These are phyloP conservation scores for Drosophila auraria DNA, from an alignment of 1,140 invertebrate genomes.

Conservation along the genomic window DNA sequence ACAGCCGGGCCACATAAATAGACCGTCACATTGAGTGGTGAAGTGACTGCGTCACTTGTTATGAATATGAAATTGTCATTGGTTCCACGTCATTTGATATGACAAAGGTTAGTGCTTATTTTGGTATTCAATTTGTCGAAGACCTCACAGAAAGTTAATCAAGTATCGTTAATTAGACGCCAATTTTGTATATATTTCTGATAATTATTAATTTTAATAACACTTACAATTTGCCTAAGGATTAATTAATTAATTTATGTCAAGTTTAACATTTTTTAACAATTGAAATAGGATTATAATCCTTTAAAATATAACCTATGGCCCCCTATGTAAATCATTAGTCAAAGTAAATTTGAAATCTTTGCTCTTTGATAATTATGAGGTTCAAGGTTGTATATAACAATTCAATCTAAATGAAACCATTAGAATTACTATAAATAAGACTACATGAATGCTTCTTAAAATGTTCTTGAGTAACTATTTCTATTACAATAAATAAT, in stretches of 20 bases:
- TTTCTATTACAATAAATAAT: no score
- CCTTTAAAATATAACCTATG: not conserved
- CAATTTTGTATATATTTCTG: not conserved
- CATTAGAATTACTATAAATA: no score
- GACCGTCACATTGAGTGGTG: constrained; percentile 20
- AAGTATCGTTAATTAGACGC: not conserved
- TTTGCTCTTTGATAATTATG: no score
- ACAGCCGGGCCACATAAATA: constrained; percentile 25
- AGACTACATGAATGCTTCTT: no score
- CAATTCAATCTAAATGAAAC: no score
- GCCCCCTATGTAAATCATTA: no score
- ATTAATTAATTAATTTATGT: no score
- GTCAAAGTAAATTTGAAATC: no score
- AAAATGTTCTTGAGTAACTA: no score
- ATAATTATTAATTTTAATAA: not conserved
- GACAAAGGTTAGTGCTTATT: constrained; percentile 1
- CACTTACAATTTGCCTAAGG: no score
- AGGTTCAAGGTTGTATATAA: no score
- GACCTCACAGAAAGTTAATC: not conserved
- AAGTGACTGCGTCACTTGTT: constrained; percentile 28
- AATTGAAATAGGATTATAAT: no score
- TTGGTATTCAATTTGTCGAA: not conserved
- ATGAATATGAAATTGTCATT: constrained; percentile 32
- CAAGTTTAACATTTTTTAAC: not conserved
- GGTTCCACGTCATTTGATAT: constrained; percentile 30